Base-by-base conservation (phyloP, 2,797 vertebrate species). In the Clarias laeviceps region DNA sequence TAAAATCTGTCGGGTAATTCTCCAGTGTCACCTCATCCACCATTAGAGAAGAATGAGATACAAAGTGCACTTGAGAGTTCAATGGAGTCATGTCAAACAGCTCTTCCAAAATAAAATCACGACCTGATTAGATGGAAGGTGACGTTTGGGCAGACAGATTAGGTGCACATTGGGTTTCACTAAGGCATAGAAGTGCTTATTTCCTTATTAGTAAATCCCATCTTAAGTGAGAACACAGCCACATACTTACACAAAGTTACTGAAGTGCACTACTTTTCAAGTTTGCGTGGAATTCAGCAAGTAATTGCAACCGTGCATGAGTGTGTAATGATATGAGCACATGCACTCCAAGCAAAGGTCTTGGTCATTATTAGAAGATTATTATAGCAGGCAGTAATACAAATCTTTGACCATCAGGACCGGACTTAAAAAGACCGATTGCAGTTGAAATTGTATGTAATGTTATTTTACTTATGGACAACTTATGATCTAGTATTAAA, bases 61-160 rank as follows among this genome's bases (percentile, higher is more conserved):
- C 12, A 34, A 40, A 85, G 50, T 8, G 4, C 2, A 32, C 54
- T 37, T 29, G 22, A 56, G 17, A 57, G 54, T 32, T 76, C 5
- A 37, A 32, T n/a, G 56, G 76, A 50, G 37, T 80, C 17, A 29
- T 80, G 79, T 66, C n/a, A 80, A 20, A 40, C 12, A 18, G 27
- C n/a, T 80, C 61, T 84, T 84, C 50, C 1, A 61, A 32, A 79
- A 27, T 11, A 68, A 12, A 27, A 72, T 54, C 59, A 56, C 74
- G 40, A 76, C 20, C 34, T 76, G 70, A 57, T 66, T 27, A 77
- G 18, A 82, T 27, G 11, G 7, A 74, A 59, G 69, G 37, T 66
- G 70, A 50, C 45, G 50, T 27, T 56, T 54, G 37, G 32, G 15
- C 77, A 65, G 57, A 64, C 6, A 59, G 57, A n/a, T 65, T 70